Evolutionary conservation across 23 tunicate genomes (phyloP).

Genomic region (Corella eumyota): DNA sequence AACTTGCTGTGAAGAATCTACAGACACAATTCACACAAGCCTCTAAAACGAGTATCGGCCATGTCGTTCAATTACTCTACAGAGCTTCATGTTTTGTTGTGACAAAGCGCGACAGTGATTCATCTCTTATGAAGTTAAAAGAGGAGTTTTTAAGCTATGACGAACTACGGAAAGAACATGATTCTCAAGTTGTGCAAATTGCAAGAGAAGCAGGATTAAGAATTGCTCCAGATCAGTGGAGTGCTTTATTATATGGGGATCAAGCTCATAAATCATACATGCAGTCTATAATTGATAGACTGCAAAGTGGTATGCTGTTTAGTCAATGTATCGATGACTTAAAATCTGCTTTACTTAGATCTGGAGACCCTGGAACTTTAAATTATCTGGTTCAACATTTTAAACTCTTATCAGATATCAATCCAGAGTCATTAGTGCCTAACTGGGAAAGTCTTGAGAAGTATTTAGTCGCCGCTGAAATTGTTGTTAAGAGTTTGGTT

Average conservation of each 20-base stretch:
- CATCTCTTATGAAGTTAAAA: slow-evolving; percentile 76
- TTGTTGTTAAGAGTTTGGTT: slow-evolving; percentile 32
- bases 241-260: slow-evolving; percentile 86
- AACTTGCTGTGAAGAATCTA: slow-evolving; percentile 65
- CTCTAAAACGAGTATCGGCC: slow-evolving; percentile 89
- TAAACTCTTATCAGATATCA: slow-evolving; percentile 32
- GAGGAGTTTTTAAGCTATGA: slow-evolving; percentile 51
- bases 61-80: slow-evolving; percentile 79
- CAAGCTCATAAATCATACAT: slow-evolving; percentile 74
- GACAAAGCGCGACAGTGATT: slow-evolving; percentile 73
- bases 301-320: slow-evolving; percentile 62
- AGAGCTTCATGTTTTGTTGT: slow-evolving; percentile 87
- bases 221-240: slow-evolving; percentile 94
- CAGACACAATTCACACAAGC: slow-evolving; percentile 80
- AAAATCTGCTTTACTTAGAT: slow-evolving; percentile 26
- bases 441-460: slow-evolving; percentile 35
- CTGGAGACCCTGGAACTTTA: slow-evolving; percentile 38
- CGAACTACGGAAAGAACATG: slow-evolving; percentile 77
- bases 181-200: slow-evolving; percentile 73
- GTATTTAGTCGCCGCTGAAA: slow-evolving; percentile 24
- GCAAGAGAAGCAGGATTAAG: slow-evolving; percentile 87
- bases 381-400: slow-evolving; percentile 37
- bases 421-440: slow-evolving; percentile 8
- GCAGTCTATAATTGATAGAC: slow-evolving; percentile 86
- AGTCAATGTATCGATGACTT: slow-evolving; percentile 53